Conservation (phyloP, 23 tunicate genomes). For the Ascidia mentula region DNA sequence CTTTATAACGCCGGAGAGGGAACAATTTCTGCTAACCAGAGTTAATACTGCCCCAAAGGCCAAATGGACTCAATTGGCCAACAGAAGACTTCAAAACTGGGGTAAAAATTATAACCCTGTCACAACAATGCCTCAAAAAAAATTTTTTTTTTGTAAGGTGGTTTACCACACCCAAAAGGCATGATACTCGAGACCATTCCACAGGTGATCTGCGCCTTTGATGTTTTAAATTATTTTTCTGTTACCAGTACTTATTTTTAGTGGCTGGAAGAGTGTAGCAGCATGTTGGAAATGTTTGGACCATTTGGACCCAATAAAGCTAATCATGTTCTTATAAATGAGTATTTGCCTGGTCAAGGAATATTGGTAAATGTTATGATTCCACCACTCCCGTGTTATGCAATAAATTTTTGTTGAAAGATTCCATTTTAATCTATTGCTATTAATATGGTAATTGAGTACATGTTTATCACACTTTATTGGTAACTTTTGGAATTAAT, state of each 20-base stretch:
- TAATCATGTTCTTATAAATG: constrained; percentile 88
- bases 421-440: too few relatives aligned
- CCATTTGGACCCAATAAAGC: constrained; percentile 30
- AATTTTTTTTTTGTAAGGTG: constrained; percentile 38
- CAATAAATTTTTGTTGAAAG: too few relatives aligned
- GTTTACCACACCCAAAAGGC: constrained; percentile 84
- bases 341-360: constrained; percentile 94
- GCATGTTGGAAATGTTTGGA: constrained; percentile 11
- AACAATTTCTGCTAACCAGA: constrained; percentile 40
- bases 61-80: constrained; percentile 72
- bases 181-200: constrained; percentile 76
- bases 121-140: neutral
- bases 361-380: too few relatives aligned
- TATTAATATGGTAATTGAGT: too few relatives aligned
- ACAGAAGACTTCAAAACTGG: constrained; percentile 87
- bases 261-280: constrained; percentile 71
- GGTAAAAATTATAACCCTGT: constrained; percentile 44
- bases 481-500: too few relatives aligned
- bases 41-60: constrained; percentile 52
- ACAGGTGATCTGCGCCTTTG: constrained; percentile 21
- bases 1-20: constrained; percentile 56
- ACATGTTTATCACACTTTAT: too few relatives aligned
- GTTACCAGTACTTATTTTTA: constrained; percentile 25
- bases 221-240: too few relatives aligned
- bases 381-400: too few relatives aligned